phyloP scores from a whole-genome alignment of 2,888 invertebrate species.

The Acanthosepion esculentum region DNA sequence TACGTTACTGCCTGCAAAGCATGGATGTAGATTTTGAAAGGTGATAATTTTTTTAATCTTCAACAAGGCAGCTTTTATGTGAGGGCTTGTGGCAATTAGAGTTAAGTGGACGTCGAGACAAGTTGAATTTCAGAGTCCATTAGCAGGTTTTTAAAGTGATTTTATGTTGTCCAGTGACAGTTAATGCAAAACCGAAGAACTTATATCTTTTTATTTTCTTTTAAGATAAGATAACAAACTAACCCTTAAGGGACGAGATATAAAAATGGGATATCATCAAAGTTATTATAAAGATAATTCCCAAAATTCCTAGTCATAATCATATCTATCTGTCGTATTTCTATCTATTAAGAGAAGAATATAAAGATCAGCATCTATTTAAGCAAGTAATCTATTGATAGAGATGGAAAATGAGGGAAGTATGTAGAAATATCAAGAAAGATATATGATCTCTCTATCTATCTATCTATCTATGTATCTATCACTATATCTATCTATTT shows the following conservation, averaged over 20 bases:
- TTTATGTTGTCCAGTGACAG: neutral
- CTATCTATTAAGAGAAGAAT: no score
- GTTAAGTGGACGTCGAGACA: constrained; percentile 16
- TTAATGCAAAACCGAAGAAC: neutral
- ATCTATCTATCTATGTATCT: no score
- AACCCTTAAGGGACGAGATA: no score
- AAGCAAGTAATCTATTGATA: no score
- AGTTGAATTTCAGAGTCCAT: constrained; percentile 4
- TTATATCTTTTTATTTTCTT: neutral
- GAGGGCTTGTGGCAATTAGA: neutral
- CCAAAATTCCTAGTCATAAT: neutral
- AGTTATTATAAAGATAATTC: neutral
- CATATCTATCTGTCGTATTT: no score
- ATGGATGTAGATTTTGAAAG: neutral
- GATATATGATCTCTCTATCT: no score
- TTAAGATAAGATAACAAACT: neutral
- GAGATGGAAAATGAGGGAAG: no score
- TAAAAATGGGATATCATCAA: neutral
- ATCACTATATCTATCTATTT: no score
- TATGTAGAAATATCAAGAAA: no score
- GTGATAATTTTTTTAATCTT: neutral
- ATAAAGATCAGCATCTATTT: no score
- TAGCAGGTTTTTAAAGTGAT: constrained; percentile 22
- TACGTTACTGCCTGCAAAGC: neutral
- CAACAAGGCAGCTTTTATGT: neutral